Conservation (phyloP, 2,888 invertebrate genomes). For the Andrena camellia region DNA sequence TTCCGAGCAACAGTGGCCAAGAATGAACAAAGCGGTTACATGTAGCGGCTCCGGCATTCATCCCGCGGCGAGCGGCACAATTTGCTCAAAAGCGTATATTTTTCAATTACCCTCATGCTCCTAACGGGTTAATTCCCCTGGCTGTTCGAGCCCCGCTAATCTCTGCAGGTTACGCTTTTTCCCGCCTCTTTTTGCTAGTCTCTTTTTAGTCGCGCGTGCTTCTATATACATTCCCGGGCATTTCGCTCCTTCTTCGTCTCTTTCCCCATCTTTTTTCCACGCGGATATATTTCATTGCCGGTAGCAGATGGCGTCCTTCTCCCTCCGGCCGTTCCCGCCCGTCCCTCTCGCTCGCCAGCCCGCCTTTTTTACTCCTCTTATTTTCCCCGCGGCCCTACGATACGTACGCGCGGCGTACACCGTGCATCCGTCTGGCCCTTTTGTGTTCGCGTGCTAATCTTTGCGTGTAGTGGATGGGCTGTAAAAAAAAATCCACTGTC, state of each 20-base stretch:
- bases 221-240: conserved; percentile 8
- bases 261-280: conserved; percentile 30
- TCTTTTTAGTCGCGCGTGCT: conserved; percentile 11
- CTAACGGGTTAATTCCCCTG: conserved; percentile 44
- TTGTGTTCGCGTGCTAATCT: conserved; percentile 27
- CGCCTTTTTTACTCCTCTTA: conserved; percentile 4
- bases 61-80: conserved; percentile 6
- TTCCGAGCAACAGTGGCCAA: not conserved
- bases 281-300: conserved; percentile 46
- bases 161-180: conserved; percentile 27
- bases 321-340: conserved; percentile 1
- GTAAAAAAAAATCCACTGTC: conserved; percentile 23
- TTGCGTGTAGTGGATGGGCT: conserved; percentile 18
- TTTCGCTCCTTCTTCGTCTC: conserved; percentile 25
- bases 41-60: not conserved
- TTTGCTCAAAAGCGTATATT: conserved; percentile 39
- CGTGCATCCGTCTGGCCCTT: conserved; percentile 11
- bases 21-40: not conserved
- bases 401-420: not conserved
- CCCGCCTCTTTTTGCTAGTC: conserved; percentile 17
- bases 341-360: conserved; percentile 12
- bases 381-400: conserved; percentile 18
- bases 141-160: conserved; percentile 25
- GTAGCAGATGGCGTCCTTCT: conserved; percentile 38
- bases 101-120: conserved; percentile 42